These are phyloP conservation scores for Orthonyx spaldingii DNA, from an alignment of 2,113 vertebrate species.

Conservation along the genomic window DNA sequence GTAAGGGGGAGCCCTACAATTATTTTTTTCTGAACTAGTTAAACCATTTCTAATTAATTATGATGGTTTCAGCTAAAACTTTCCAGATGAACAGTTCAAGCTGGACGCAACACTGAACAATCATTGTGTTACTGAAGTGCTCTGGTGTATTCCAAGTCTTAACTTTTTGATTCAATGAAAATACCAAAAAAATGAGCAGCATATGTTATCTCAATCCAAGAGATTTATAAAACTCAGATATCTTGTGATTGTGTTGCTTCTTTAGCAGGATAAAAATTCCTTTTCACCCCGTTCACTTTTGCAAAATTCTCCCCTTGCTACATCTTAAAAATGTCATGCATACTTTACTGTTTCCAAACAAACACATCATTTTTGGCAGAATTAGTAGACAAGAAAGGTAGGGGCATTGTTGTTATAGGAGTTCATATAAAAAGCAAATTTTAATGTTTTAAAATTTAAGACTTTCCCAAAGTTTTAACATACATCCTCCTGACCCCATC, in stretches of 20 bases:
- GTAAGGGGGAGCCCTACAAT: not conserved
- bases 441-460: conserved; percentile 64
- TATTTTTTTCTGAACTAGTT: not conserved
- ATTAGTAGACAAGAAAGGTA: conserved; percentile 61
- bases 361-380: conserved; percentile 67
- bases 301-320: not conserved
- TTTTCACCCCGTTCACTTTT: conserved; percentile 9
- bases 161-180: conserved; percentile 12
- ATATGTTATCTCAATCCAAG: not conserved
- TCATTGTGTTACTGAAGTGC: not conserved
- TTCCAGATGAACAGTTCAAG: conserved; percentile 34
- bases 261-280: conserved; percentile 28
- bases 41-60: conserved; percentile 56
- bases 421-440: conserved; percentile 61
- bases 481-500: conserved; percentile 30
- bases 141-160: not conserved
- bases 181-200: not conserved
- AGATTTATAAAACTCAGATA: conserved; percentile 8
- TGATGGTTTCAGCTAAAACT: conserved; percentile 20
- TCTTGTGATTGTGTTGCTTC: not conserved
- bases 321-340: conserved; percentile 62
- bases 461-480: conserved; percentile 58
- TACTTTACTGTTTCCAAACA: conserved; percentile 63
- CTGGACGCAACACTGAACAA: not conserved
- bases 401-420: conserved; percentile 56